Evolutionary conservation across 2,888 invertebrate species (phyloP), one percentile per base, ranked within the genome.

Genomic region (Torymus auratus): DNA sequence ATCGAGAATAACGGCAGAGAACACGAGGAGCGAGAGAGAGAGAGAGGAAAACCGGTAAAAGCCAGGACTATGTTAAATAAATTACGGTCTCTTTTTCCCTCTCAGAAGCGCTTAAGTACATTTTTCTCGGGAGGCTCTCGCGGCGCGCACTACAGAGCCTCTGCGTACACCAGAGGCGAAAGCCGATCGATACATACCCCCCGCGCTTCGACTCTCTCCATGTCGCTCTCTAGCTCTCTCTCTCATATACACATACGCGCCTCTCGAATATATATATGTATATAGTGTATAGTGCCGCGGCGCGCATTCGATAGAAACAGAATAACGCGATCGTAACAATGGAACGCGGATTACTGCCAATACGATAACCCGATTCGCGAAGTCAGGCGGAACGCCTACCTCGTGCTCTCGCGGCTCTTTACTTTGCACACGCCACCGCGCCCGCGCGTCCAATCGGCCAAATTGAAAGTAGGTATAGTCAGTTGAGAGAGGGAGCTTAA

Each of bases 331-430:
- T 56, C 56, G 64, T 52, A 78, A 78, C 70, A 70, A 65, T 64
- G 56, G 58, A 71, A 78, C 71, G 71, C 53, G 58, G 75, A 75
- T 68, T 75, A 75, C 67, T 56, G 65, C 55, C 55, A 73, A 62
- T 71, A 60, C 70, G 60, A 71, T 71, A 60, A 71, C 61, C 23
- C 61, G 71, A 71, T 61, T 71, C 71, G 28, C 23, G 71, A 71
- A 71, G 61, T 53, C 61, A 28, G 28, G 28, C 28, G 28, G 7
- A 28, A 28, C 28, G 28, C 28, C 28, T 28, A 28, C 7, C 3
- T 7, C 28, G 28, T 0, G 28, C 28, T 28, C 28, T 28, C 28
- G 28, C 28, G 28, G 2, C 7, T 28, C 28, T 28, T 28, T 28
- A 28, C 28, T 28, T 28, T 28, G 28, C 28, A 28, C 28, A 28